phyloP scores from a whole-genome alignment of 2,888 invertebrate species.

The Gymnocheta viridis region DNA sequence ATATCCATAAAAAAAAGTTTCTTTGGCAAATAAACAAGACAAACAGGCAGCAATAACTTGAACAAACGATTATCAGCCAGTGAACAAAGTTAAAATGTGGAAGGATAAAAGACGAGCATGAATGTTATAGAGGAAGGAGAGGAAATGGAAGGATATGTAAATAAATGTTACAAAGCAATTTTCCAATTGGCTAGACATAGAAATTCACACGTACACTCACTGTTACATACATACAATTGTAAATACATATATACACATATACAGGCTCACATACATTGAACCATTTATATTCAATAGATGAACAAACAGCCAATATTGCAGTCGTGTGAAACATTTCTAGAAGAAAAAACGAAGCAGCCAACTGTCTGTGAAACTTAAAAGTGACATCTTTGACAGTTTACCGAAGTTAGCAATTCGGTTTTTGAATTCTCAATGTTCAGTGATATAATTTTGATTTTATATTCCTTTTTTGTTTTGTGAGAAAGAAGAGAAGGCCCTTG shows the following conservation, averaged over 20 bases:
- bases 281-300: background rate
- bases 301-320: conserved; percentile 10
- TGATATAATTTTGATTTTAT: background rate
- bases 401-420: conserved; percentile 58
- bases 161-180: conserved; percentile 64
- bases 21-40: conserved; percentile 61
- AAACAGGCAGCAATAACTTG: conserved; percentile 58
- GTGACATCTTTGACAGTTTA: conserved; percentile 66
- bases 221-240: background rate
- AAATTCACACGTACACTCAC: conserved; percentile 26
- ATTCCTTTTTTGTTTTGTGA: background rate
- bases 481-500: too few relatives aligned
- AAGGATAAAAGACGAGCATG: conserved; percentile 39
- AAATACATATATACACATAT: background rate
- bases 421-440: background rate
- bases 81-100: conserved; percentile 9
- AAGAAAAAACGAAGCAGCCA: conserved; percentile 18
- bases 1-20: conserved; percentile 55
- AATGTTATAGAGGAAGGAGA: conserved; percentile 14
- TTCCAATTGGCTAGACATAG: conserved; percentile 63
- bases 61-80: conserved; percentile 57
- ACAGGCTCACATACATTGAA: background rate
- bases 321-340: conserved; percentile 42
- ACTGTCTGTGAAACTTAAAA: conserved; percentile 57
- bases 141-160: conserved; percentile 56